Percentiles rank a stretch among this genome's conserved stretches.
Conservation (phyloP, 2,888 invertebrate genomes). For the Caenorhabditis zanzibari region DNA sequence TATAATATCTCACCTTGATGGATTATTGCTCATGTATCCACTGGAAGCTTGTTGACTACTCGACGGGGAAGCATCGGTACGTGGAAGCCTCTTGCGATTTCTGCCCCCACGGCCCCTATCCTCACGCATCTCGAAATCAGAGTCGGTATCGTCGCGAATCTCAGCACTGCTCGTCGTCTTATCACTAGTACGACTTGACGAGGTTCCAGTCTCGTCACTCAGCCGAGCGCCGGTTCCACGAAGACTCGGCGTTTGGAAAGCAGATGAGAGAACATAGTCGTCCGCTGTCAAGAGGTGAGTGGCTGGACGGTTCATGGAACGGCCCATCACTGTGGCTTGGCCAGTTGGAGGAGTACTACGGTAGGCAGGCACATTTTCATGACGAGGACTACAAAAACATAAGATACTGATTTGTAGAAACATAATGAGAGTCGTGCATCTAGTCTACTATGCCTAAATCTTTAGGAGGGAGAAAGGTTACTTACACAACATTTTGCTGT, state of each 20-base stretch:
- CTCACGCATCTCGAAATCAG: conserved; percentile 67
- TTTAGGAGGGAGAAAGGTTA: background rate
- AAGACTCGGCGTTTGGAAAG: conserved; percentile 66
- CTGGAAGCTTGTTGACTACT: conserved; percentile 75
- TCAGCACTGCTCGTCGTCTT: conserved; percentile 71
- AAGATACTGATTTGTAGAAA: background rate
- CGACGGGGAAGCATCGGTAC: conserved; percentile 57
- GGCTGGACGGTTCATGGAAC: conserved; percentile 68
- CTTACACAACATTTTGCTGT: conserved; percentile 61
- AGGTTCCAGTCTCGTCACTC: conserved; percentile 71
- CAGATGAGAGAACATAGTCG: conserved; percentile 79
- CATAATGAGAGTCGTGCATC: conserved; percentile 1
- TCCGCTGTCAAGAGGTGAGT: conserved; percentile 77
- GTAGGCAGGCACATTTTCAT: conserved; percentile 75
- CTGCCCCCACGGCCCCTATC: conserved; percentile 52
- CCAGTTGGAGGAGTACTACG: conserved; percentile 74
- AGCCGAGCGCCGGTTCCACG: conserved; percentile 52
- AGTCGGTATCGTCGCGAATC: conserved; percentile 71
- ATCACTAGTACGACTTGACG: conserved; percentile 69
- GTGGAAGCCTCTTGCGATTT: conserved; percentile 64
- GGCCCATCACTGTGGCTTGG: conserved; percentile 70
- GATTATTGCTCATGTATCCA: conserved; percentile 81
- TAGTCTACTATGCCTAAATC: too few relatives aligned
- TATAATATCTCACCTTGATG: conserved; percentile 28
- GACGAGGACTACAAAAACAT: conserved; percentile 63